Percentiles rank a stretch among this genome's conserved stretches.
phyloP scores from a whole-genome alignment of 2,888 invertebrate species.

The Ypsolopha sequella region DNA sequence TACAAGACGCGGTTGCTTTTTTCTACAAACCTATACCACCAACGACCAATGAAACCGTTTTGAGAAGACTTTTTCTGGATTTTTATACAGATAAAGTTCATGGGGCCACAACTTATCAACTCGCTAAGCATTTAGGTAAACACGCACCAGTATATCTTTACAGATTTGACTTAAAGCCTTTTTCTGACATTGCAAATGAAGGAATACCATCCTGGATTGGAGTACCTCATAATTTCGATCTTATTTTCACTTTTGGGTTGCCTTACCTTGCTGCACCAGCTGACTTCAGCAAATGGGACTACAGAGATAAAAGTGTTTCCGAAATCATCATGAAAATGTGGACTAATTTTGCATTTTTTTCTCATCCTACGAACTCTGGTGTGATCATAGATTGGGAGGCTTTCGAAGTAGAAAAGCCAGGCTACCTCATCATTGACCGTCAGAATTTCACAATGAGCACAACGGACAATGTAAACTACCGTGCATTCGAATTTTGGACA shows the following conservation, averaged over 20 bases:
- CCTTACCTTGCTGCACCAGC: conserved; percentile 77
- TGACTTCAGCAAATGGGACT: conserved; percentile 78
- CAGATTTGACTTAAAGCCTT: conserved; percentile 81
- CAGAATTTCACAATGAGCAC: conserved; percentile 82
- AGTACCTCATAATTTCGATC: conserved; percentile 85
- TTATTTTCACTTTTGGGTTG: conserved; percentile 86
- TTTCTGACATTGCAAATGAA: conserved; percentile 73
- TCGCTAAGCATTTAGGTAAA: conserved; percentile 75
- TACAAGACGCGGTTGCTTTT: conserved; percentile 81
- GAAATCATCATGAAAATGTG: conserved; percentile 86
- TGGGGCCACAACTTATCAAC: conserved; percentile 77
- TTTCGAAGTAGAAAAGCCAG: conserved; percentile 76
- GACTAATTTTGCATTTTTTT: conserved; percentile 82
- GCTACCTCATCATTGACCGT: conserved; percentile 80
- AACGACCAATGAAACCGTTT: conserved; percentile 69
- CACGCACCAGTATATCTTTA: conserved; percentile 76
- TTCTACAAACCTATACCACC: conserved; percentile 80
- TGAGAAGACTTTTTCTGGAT: conserved; percentile 76
- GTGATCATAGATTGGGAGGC: conserved; percentile 82
- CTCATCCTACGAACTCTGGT: conserved; percentile 78
- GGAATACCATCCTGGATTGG: conserved; percentile 83
- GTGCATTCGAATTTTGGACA: conserved; percentile 87
- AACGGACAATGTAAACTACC: conserved; percentile 76
- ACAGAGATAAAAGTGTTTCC: conserved; percentile 81
- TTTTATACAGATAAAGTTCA: conserved; percentile 83